Evolutionary conservation across 2,113 vertebrate genomes (phyloP).

Genomic region (Epinephelus moara): DNA sequence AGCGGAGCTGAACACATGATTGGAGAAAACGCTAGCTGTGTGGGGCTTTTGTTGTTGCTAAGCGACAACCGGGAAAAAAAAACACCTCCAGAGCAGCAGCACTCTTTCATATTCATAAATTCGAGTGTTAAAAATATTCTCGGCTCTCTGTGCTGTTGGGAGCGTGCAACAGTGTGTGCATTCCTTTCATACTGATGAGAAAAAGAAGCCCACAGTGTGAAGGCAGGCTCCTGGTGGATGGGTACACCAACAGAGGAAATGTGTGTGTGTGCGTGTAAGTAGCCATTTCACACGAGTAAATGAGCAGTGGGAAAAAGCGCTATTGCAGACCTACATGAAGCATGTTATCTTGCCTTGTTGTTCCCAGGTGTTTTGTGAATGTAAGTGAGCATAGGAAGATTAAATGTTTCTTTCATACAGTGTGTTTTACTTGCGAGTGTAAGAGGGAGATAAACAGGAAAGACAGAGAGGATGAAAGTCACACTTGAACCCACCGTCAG

Average conservation of each 20-base stretch:
- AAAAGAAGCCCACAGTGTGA: constrained; percentile 32
- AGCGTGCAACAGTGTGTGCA: constrained; percentile 32
- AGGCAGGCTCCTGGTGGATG: constrained; percentile 48
- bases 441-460: background rate
- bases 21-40: constrained; percentile 18
- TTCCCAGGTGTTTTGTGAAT: constrained; percentile 37
- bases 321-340: constrained; percentile 9
- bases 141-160: constrained; percentile 55
- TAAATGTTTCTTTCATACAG: constrained; percentile 10
- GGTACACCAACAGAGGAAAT: constrained; percentile 17
- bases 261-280: background rate
- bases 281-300: constrained; percentile 55
- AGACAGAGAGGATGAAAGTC: constrained; percentile 13
- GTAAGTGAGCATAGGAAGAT: constrained; percentile 33
- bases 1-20: constrained; percentile 36
- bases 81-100: constrained; percentile 55
- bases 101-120: constrained; percentile 73
- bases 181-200: constrained; percentile 45
- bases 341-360: background rate
- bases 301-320: constrained; percentile 12
- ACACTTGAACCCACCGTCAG: background rate
- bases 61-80: constrained; percentile 59
- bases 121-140: constrained; percentile 71
- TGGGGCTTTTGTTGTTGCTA: constrained; percentile 73
- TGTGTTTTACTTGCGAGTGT: constrained; percentile 11